Evolutionary conservation across 2,797 vertebrate genomes (phyloP).

Genomic region (Pampus argenteus): DNA sequence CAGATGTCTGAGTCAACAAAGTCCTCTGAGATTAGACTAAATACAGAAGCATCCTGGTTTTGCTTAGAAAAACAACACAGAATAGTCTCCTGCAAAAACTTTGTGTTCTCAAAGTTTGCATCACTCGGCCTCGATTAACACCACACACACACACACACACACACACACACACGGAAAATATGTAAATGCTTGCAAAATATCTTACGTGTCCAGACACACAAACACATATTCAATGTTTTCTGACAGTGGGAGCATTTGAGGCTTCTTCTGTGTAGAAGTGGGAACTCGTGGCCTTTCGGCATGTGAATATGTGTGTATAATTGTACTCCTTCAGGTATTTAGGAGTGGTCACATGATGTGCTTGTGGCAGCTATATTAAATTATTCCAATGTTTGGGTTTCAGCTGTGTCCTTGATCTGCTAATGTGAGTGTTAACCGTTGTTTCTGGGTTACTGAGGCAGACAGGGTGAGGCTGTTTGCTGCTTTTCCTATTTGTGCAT

Average conservation of each 20-base stretch:
- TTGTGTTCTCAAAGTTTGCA: constrained; percentile 8
- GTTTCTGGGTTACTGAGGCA: constrained; percentile 30
- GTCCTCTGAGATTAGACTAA: background rate
- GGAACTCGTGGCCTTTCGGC: constrained; percentile 25
- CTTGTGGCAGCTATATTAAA: constrained; percentile 39
- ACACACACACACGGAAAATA: background rate
- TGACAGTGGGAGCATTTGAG: constrained; percentile 1
- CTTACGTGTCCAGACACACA: constrained; percentile 3
- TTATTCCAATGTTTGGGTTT: constrained; percentile 45
- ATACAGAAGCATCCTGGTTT: constrained; percentile 25
- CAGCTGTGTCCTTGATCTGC: constrained; percentile 42
- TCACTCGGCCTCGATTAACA: background rate
- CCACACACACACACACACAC: too few species aligned
- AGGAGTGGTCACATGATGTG: constrained; percentile 39
- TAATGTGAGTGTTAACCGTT: constrained; percentile 25
- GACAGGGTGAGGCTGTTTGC: constrained; percentile 14
- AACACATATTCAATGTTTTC: constrained; percentile 42
- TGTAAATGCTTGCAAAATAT: constrained; percentile 32
- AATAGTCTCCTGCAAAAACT: background rate
- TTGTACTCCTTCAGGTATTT: constrained; percentile 40
- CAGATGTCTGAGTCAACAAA: constrained; percentile 19
- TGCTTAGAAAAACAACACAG: constrained; percentile 4
- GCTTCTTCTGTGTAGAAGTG: background rate
- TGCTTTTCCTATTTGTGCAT: constrained; percentile 1
- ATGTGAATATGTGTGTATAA: constrained; percentile 15